Evolutionary conservation across 2,797 vertebrate genomes (phyloP), one percentile per base, ranked within the genome.

Genomic region (Trachops cirrhosus): DNA sequence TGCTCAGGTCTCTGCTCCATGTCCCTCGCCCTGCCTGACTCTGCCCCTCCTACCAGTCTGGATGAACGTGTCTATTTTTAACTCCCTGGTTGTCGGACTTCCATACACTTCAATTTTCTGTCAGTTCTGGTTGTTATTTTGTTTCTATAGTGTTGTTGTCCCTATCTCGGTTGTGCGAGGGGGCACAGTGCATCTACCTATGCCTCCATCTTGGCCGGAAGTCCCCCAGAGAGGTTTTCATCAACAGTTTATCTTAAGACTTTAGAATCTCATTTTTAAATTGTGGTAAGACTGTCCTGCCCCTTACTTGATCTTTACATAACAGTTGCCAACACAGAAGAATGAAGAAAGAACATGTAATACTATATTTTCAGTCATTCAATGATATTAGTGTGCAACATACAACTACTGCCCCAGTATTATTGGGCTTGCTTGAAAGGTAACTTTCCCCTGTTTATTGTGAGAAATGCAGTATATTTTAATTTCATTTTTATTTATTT

Each of bases 211-310:
- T n/a, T n/a, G n/a, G n/a, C n/a, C n/a, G n/a, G n/a, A n/a, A n/a
- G n/a, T n/a, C n/a, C n/a, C n/a, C n/a, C 50, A 6, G 34, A 52
- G 41, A 18, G 3, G 37, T n/a, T 95, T 93, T 90, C 75, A 78
- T 70, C 29, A 91, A 87, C 8, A n/a, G 16, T 85, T 93, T 91
- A 16, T 50, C 59, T 91, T 91, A 34, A 93, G 48, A 14, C n/a
- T 86, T 75, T 96, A 74, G 73, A 74, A 77, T 80, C 44, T 78
- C 15, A 78, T 59, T 93, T 91, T 54, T 29, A 85, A 88, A 41
- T 34, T 94, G 48, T 75, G 37, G 18, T 26, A 73, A 78, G 48
- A 48, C 5, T 41, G n/a, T 92, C 29, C 57, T 68, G n/a, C 29
- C 12, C 39, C 48, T 24, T 21, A 32, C 48, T 37, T 9, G 14